Evolutionary conservation across 2,888 invertebrate species (phyloP), one percentile per base, ranked within the genome.

Genomic region (Acanthoscelides obtectus): DNA sequence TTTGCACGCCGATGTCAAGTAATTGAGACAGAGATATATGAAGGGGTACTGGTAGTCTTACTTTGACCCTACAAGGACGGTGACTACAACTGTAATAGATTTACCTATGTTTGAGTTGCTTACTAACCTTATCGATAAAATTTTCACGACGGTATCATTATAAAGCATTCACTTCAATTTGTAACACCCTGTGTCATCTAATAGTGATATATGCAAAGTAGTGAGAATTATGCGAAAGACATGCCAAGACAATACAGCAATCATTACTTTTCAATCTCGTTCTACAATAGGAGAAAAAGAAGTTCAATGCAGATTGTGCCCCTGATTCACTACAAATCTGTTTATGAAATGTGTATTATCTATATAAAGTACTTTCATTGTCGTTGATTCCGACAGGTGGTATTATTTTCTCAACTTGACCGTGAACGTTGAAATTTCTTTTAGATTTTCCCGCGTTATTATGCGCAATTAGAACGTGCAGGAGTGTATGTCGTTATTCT

Each of bases 401-500:
- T 22, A 66, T 66, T 66, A 66, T 66, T 17, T 8, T 66, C 21
- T 20, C 22, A 66, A 66, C 66, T 66, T 66, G 66, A 66, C 66
- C 66, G 66, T 66, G 66, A 66, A 3, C 22, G 45, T 12, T 45
- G 45, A 25, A 25, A 45, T 45, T 45, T 45, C 45, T 45, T 45
- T 45, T 45, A 6, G 45, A 45, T 45, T 45, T 45, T 45, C 45
- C 45, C 45, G 45, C 45, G 45, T 45, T 12, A 45, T 45, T 45
- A 45, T 45, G 17, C 17, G 45, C 17, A 45, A 45, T 45, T 45
- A 45, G 45, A 45, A 12, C 45, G 45, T 45, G 45, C 45, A 1
- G 12, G 1, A 45, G 45, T 17, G 8, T 45, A 45, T 45, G 45
- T 45, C 45, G 45, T 45, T 45, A 45, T 45, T 45, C 45, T 45